Base-by-base conservation (phyloP, 2,113 vertebrate species). In the Loxodonta africana region DNA sequence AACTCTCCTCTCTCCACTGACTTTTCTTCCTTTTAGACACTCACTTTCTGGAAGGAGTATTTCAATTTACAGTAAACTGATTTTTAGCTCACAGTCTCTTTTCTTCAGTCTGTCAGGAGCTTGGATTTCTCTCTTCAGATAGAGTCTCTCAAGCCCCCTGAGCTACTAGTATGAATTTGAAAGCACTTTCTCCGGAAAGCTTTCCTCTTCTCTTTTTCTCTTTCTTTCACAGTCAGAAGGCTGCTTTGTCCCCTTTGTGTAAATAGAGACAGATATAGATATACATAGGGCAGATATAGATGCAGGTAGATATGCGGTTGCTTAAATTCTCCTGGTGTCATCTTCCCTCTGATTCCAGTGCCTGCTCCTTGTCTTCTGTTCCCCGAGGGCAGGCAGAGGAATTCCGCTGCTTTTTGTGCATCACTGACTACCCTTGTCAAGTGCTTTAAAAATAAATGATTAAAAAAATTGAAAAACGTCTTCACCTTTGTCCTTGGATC, bases 401-500 rank as follows among this genome's bases (percentile, higher is more conserved):
- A 44, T 73, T 84, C 74, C 5, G 5, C 7, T 1, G 21, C 44
- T 74, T 91, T 95, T 15, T 71, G 57, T 82, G 60, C 53, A 37
- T 78, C 82, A 7, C 84, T 67, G 76, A 93, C 80, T 83, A 71
- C 20, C 82, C 69, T 93, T 96, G 95, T 94, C 91, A 93, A 93
- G 80, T 1, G 65, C 86, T 95, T 96, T 86, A 92, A 81, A 88
- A 94, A 93, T 96, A 92, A 92, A 91, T 94, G 83, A 96, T 96
- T 81, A 94, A 87, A 84, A 78, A 60, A 37, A 88, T 91, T 28
- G 0, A 20, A n/a, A 30, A 80, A 86, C 82, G 37, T 11, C 48
- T 62, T 89, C 93, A 90, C 93, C 97, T 97, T 96, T 96, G 96
- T 95, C 97, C 83, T 94, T 57, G 87, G 71, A 89, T 95, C 83